Evolutionary conservation across 2,113 vertebrate genomes (phyloP).

Genomic region (Megaceryle maxima): DNA sequence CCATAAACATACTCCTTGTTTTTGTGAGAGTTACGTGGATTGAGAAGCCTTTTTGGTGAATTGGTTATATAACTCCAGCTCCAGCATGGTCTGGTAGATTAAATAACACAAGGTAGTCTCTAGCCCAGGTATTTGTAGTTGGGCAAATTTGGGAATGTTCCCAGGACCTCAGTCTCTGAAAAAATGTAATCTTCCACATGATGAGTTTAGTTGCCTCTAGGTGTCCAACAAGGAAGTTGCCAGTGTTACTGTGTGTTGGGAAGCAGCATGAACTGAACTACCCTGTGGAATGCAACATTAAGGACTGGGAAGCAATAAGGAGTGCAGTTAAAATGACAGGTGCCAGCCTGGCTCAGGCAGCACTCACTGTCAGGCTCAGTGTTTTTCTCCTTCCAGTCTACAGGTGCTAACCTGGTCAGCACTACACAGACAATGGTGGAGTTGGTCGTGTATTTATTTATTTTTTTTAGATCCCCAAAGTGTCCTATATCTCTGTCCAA

Average conservation of each 20-base stretch:
- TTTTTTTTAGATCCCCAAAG: neutral
- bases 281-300: neutral
- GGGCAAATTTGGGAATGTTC: neutral
- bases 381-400: neutral
- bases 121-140: neutral
- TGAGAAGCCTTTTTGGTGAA: neutral
- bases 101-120: neutral
- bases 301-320: neutral
- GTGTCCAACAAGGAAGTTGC: neutral
- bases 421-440: accelerated
- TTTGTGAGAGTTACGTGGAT: neutral
- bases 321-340: neutral
- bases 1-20: neutral
- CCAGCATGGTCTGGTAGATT: neutral
- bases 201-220: neutral
- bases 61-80: neutral
- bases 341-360: neutral
- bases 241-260: neutral
- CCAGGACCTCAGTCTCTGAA: neutral
- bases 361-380: neutral
- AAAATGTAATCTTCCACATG: neutral
- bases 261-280: neutral
- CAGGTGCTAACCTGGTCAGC: neutral
- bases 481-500: neutral
- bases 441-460: neutral